Evolutionary conservation across 2,888 invertebrate genomes (phyloP).

Genomic region (Branchellion lobata): DNA sequence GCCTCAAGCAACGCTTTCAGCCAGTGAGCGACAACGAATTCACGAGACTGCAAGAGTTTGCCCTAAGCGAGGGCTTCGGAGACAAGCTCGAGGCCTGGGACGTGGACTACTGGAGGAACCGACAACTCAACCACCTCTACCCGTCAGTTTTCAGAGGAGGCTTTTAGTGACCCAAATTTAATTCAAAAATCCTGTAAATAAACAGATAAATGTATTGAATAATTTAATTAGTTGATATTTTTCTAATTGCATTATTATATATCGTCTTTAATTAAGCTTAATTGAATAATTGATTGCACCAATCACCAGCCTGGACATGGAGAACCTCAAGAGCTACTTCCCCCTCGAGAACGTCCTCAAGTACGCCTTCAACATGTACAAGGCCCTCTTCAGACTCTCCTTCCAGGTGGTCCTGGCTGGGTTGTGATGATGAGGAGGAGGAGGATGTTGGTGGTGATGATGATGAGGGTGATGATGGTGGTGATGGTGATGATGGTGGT

Average conservation of each 20-base stretch:
- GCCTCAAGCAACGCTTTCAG: conserved; percentile 56
- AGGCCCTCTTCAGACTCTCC: conserved; percentile 72
- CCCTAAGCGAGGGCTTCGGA: conserved; percentile 72
- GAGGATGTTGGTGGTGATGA: too few relatives aligned
- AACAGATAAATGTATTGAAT: too few relatives aligned
- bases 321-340: conserved; percentile 76
- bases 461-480: too few relatives aligned
- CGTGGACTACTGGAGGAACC: conserved; percentile 81
- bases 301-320: conserved; percentile 74
- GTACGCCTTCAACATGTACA: conserved; percentile 75
- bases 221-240: too few relatives aligned
- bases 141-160: conserved; percentile 46
- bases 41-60: conserved; percentile 72
- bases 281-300: too few relatives aligned
- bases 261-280: too few relatives aligned
- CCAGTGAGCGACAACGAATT: conserved; percentile 78
- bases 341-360: conserved; percentile 77
- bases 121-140: conserved; percentile 69
- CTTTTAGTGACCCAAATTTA: too few relatives aligned
- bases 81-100: conserved; percentile 76
- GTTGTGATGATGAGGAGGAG: background rate
- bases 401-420: conserved; percentile 55
- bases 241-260: too few relatives aligned
- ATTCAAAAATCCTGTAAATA: too few relatives aligned
- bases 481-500: too few relatives aligned